These are phyloP conservation scores for Zaprionus nigranus DNA, from an alignment of 1,140 invertebrate genomes.

Conservation along the genomic window DNA sequence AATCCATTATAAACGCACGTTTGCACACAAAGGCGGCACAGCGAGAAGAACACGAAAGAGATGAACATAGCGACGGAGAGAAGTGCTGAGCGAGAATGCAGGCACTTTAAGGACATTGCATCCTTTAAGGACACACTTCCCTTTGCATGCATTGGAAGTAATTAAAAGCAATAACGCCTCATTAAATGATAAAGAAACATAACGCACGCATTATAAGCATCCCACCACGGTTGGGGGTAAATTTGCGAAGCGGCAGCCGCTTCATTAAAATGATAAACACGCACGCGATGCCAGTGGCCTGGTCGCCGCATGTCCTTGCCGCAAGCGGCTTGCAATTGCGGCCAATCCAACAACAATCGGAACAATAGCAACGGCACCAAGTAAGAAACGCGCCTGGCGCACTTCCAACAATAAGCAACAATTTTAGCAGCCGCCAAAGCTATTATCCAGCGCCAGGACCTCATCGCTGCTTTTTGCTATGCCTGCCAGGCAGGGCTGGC, in stretches of 20 bases:
- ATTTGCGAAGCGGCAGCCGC: slow-evolving; percentile 34
- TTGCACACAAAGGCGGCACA: slow-evolving; percentile 44
- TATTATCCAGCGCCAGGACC: slow-evolving; percentile 59
- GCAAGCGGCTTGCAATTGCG: slow-evolving; percentile 61
- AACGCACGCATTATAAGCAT: slow-evolving; percentile 42
- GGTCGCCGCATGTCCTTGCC: slow-evolving; percentile 56
- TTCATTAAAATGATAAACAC: slow-evolving; percentile 65
- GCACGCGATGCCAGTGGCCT: slow-evolving; percentile 53
- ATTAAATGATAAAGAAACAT: slow-evolving; percentile 63
- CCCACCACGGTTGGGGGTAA: background rate
- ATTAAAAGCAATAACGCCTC: slow-evolving; percentile 63
- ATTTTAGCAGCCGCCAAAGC: slow-evolving; percentile 61
- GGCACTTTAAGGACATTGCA: slow-evolving; percentile 27
- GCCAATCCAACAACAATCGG: slow-evolving; percentile 41
- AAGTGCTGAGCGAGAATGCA: slow-evolving; percentile 14
- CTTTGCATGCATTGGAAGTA: slow-evolving; percentile 28
- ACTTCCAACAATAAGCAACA: slow-evolving; percentile 63
- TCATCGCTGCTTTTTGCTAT: slow-evolving; percentile 52
- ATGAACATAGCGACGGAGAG: background rate
- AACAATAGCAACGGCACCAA: slow-evolving; percentile 14
- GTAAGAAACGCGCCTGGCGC: slow-evolving; percentile 52
- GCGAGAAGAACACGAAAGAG: background rate
- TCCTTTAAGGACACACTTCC: slow-evolving; percentile 25
- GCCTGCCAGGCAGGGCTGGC: slow-evolving; percentile 25
- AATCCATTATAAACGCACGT: slow-evolving; percentile 63